These are phyloP conservation scores for Sorex araneus DNA, from an alignment of 2,113 vertebrate species.

Conservation along the genomic window DNA sequence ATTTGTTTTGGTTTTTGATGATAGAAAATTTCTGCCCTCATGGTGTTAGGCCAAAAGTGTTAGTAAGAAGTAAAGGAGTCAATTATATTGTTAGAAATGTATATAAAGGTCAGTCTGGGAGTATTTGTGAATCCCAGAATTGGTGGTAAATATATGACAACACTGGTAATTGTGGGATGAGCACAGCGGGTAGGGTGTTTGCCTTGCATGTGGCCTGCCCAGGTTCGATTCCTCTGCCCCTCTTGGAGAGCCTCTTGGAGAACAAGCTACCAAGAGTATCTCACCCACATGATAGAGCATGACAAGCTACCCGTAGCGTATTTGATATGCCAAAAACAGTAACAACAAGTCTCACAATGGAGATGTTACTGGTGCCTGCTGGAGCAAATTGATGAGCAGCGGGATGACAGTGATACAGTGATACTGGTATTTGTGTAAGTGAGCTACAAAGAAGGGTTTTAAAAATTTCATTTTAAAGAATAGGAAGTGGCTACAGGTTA, in stretches of 20 bases:
- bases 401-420: no score
- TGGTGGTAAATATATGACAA: neutral
- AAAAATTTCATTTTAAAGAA: neutral
- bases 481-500: constrained; percentile 3
- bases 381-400: no score
- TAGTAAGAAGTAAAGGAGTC: neutral
- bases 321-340: no score
- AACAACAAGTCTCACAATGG: no score
- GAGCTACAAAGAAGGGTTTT: neutral
- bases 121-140: neutral
- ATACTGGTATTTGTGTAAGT: neutral
- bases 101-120: neutral
- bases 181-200: no score
- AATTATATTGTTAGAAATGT: neutral
- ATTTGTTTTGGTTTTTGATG: constrained; percentile 25
- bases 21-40: neutral
- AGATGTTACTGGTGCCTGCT: no score
- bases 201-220: no score
- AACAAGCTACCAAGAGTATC: no score
- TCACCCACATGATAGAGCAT: no score
- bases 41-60: neutral
- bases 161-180: neutral
- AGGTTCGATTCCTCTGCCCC: no score
- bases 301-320: no score
- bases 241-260: no score